These are phyloP conservation scores for Silurus aristotelis DNA, from an alignment of 2,797 vertebrate genomes.

Conservation along the genomic window DNA sequence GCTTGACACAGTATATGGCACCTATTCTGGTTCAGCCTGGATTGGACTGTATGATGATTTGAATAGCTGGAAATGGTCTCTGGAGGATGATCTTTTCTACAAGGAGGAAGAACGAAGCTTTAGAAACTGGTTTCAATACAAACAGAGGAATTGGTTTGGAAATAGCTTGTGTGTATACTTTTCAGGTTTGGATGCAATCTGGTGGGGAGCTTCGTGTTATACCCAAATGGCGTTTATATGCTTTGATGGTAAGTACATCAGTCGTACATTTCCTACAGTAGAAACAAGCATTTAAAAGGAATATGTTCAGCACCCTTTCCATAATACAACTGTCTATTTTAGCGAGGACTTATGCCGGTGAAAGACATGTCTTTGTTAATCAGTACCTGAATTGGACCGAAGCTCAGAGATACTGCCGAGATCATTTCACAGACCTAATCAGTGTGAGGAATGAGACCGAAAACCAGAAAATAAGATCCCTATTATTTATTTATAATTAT, in stretches of 20 bases:
- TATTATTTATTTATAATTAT: not conserved
- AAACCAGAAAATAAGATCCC: not conserved
- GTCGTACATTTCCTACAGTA: not conserved
- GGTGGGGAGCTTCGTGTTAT: not conserved
- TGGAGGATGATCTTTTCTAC: conserved; percentile 17
- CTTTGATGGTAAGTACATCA: conserved; percentile 35
- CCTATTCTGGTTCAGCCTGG: conserved; percentile 43
- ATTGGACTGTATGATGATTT: conserved; percentile 51
- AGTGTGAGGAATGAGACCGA: conserved; percentile 12
- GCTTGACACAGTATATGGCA: conserved; percentile 4
- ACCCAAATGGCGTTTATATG: conserved; percentile 9
- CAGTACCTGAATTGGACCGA: not conserved
- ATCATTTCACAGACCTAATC: conserved; percentile 15
- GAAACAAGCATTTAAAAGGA: not conserved
- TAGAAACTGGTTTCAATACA: conserved; percentile 24
- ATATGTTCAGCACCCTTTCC: not conserved
- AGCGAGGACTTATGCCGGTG: conserved; percentile 23
- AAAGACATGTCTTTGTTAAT: conserved; percentile 4
- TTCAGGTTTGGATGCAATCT: not conserved
- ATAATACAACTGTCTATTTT: not conserved
- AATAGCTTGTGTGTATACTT: conserved; percentile 10
- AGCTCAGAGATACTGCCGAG: conserved; percentile 42
- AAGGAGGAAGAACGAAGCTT: not conserved
- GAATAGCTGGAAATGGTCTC: conserved; percentile 48
- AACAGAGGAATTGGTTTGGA: conserved; percentile 6